Evolutionary conservation across 2,888 invertebrate genomes (phyloP).

Genomic region (Eucriotettix oculatus): DNA sequence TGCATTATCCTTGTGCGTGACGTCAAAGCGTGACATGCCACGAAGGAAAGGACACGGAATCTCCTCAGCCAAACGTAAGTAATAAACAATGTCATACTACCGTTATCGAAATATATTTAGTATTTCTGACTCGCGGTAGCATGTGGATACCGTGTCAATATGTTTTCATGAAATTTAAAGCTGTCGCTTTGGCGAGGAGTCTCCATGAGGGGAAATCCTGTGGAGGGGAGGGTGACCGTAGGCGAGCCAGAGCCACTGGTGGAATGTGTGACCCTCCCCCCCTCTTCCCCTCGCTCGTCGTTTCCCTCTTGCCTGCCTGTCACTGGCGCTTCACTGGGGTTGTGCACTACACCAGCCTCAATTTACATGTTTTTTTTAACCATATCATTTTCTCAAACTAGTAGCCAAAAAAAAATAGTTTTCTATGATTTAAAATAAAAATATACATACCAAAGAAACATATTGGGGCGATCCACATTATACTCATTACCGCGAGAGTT

Average conservation of each 20-base stretch:
- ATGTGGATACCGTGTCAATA: background rate
- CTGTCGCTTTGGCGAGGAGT: background rate
- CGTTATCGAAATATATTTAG: background rate
- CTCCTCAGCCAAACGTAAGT: constrained; percentile 10
- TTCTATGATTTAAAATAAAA: too few relatives aligned
- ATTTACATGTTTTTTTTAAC: too few relatives aligned
- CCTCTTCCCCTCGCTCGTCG: background rate
- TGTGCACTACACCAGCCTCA: too few relatives aligned
- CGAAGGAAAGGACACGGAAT: constrained; percentile 10
- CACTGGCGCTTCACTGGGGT: too few relatives aligned
- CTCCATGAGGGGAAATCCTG: background rate
- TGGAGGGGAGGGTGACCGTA: background rate
- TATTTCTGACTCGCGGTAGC: background rate
- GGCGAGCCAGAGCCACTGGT: constrained; percentile 7
- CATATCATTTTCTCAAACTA: too few relatives aligned
- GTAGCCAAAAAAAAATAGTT: too few relatives aligned
- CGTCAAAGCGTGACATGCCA: constrained; percentile 4
- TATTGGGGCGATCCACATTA: too few relatives aligned
- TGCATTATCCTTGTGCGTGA: background rate
- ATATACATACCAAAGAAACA: too few relatives aligned
- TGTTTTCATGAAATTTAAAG: background rate
- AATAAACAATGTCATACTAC: background rate
- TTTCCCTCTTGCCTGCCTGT: too few relatives aligned
- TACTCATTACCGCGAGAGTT: too few relatives aligned
- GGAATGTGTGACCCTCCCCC: constrained; percentile 9